These are phyloP conservation scores for Pammene aurita DNA, from an alignment of 2,888 invertebrate genomes.

Conservation along the genomic window DNA sequence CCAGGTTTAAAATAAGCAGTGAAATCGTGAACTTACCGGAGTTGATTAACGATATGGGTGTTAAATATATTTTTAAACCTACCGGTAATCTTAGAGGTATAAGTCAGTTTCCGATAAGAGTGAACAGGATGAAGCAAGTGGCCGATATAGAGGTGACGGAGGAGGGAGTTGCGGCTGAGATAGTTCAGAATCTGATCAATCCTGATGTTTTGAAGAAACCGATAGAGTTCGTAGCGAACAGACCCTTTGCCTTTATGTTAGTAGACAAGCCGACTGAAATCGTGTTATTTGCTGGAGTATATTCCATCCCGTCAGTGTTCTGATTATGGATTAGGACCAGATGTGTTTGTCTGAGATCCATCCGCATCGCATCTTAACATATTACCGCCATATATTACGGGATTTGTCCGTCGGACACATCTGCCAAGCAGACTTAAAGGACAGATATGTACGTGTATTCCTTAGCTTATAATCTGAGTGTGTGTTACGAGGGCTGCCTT, in stretches of 20 bases:
- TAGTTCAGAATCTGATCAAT: slow-evolving; percentile 49
- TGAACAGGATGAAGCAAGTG: slow-evolving; percentile 63
- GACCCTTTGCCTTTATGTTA: slow-evolving; percentile 64
- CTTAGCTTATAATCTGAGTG: too few species aligned
- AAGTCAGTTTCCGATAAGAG: slow-evolving; percentile 58
- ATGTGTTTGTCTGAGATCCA: background rate
- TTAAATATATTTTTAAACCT: slow-evolving; percentile 63
- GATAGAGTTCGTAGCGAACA: slow-evolving; percentile 57
- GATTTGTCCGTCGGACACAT: too few species aligned
- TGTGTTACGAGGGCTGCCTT: too few species aligned
- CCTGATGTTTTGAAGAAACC: slow-evolving; percentile 40
- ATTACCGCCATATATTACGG: too few species aligned
- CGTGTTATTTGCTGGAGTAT: slow-evolving; percentile 67
- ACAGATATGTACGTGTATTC: too few species aligned
- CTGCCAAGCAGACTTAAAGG: too few species aligned
- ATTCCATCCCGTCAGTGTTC: slow-evolving; percentile 53
- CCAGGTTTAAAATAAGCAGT: slow-evolving; percentile 60
- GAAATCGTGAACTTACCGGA: slow-evolving; percentile 63
- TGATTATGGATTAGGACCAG: background rate
- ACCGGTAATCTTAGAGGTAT: slow-evolving; percentile 60
- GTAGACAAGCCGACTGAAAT: slow-evolving; percentile 63
- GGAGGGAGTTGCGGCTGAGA: slow-evolving; percentile 53
- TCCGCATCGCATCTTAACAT: too few species aligned
- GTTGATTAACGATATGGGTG: slow-evolving; percentile 67
- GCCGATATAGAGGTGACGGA: slow-evolving; percentile 63